Evolutionary conservation across 2,888 invertebrate species (phyloP).

Genomic region (Tyria jacobaeae): DNA sequence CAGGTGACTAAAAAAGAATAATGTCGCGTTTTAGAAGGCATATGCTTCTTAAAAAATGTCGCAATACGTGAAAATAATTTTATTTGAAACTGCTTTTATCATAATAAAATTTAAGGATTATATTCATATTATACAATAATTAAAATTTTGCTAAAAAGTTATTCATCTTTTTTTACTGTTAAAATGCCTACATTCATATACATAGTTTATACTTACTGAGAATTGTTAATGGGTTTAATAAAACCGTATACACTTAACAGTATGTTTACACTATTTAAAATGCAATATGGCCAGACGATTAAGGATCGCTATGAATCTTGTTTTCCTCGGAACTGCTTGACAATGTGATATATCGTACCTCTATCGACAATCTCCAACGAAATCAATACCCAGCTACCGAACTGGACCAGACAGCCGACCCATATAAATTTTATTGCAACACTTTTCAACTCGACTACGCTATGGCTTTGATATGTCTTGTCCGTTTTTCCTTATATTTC

Average conservation of each 20-base stretch:
- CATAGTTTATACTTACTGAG: no score
- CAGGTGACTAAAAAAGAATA: no score
- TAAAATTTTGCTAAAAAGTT: no score
- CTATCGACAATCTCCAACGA: constrained; percentile 15
- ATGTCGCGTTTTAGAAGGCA: no score
- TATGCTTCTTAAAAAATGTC: no score
- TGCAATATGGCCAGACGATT: constrained; percentile 11
- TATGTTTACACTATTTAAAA: constrained; percentile 6
- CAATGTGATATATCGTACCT: constrained; percentile 21
- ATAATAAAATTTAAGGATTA: no score
- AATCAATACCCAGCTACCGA: constrained; percentile 37
- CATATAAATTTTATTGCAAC: constrained; percentile 37
- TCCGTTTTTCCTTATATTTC: constrained; percentile 5
- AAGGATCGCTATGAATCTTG: constrained; percentile 7
- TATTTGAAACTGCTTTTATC: no score
- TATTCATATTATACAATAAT: no score
- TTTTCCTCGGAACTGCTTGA: constrained; percentile 25
- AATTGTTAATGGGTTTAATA: not conserved
- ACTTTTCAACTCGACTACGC: constrained; percentile 12
- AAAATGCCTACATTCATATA: no score
- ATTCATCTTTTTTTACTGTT: no score
- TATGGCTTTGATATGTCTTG: not conserved
- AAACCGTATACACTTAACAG: not conserved
- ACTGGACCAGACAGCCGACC: constrained; percentile 18
- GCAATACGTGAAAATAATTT: no score